phyloP scores from a whole-genome alignment of 2,888 invertebrate species.

The Apeira syringaria region DNA sequence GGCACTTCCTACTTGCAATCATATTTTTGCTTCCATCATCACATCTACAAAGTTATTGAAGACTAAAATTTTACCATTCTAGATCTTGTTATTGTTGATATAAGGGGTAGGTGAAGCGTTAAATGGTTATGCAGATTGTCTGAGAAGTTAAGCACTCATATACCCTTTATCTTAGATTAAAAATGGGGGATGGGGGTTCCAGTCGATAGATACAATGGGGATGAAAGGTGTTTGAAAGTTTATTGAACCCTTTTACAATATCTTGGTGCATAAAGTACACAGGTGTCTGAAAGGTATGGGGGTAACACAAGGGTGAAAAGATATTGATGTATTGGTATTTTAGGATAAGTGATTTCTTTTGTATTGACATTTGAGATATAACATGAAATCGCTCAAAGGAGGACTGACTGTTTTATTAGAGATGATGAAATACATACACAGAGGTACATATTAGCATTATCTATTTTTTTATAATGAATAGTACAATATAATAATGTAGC shows the following conservation, averaged over 20 bases:
- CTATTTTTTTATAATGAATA: too few species aligned
- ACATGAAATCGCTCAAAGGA: too few species aligned
- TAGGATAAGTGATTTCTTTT: not conserved
- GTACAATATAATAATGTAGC: too few species aligned
- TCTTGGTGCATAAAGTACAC: not conserved
- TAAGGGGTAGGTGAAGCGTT: slow-evolving; percentile 23
- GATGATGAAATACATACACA: too few species aligned
- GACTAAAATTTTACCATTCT: not conserved
- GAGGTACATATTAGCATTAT: too few species aligned
- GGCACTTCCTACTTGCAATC: slow-evolving; percentile 14
- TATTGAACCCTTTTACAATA: slow-evolving; percentile 23
- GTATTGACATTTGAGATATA: not conserved
- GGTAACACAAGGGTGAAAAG: not conserved
- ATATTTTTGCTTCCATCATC: slow-evolving; percentile 19
- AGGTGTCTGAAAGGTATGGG: not conserved
- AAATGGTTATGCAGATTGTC: slow-evolving; percentile 37
- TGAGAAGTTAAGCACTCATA: slow-evolving; percentile 75
- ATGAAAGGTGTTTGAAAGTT: slow-evolving; percentile 30
- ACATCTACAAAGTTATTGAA: slow-evolving; percentile 5
- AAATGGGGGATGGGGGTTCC: slow-evolving; percentile 58
- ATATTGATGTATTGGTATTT: not conserved
- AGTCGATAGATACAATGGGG: slow-evolving; percentile 37
- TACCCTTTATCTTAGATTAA: slow-evolving; percentile 81
- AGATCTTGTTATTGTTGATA: not conserved
- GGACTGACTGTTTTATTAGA: too few species aligned